A percentile compares a stretch with the other conserved stretches of the same genome.
phyloP scores from a whole-genome alignment of 2,888 invertebrate species.

The Habrosyne pyritoides region DNA sequence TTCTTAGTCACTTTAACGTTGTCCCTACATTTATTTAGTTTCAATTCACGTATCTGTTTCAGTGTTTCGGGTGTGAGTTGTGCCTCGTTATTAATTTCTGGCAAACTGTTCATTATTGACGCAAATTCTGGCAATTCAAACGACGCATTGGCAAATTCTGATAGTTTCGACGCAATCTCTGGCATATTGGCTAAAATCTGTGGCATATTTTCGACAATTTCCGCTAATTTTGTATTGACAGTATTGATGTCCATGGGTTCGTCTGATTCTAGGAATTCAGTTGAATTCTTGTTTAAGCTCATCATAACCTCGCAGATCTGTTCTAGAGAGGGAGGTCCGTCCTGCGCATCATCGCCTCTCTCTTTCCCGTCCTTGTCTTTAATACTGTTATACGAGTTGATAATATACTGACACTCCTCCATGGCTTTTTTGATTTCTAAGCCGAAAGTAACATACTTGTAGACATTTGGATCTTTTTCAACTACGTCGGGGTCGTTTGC shows the following conservation, averaged over 20 bases:
- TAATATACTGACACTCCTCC: slow-evolving; percentile 78
- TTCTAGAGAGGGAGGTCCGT: slow-evolving; percentile 60
- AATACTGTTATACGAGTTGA: slow-evolving; percentile 67
- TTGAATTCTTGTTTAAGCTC: slow-evolving; percentile 68
- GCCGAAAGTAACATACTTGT: slow-evolving; percentile 71
- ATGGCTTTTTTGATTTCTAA: slow-evolving; percentile 76
- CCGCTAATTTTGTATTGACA: slow-evolving; percentile 62
- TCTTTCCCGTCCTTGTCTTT: slow-evolving; percentile 52
- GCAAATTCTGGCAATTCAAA: slow-evolving; percentile 74
- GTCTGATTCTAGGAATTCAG: slow-evolving; percentile 62
- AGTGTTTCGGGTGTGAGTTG: slow-evolving; percentile 76
- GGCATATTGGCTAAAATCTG: slow-evolving; percentile 77
- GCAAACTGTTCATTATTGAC: slow-evolving; percentile 68
- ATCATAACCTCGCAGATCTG: slow-evolving; percentile 76
- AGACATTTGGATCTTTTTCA: slow-evolving; percentile 60
- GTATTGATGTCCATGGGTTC: slow-evolving; percentile 53
- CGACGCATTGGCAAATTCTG: slow-evolving; percentile 67
- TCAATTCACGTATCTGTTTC: slow-evolving; percentile 75
- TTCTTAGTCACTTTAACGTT: slow-evolving; percentile 75
- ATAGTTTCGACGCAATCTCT: slow-evolving; percentile 66
- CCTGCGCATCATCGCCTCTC: slow-evolving; percentile 34
- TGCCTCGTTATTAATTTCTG: slow-evolving; percentile 66
- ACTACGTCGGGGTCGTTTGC: slow-evolving; percentile 23
- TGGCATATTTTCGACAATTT: slow-evolving; percentile 74
- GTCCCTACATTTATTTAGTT: slow-evolving; percentile 67